phyloP scores from a whole-genome alignment of 2,797 vertebrate genomes.

The Manis pentadactyla region DNA sequence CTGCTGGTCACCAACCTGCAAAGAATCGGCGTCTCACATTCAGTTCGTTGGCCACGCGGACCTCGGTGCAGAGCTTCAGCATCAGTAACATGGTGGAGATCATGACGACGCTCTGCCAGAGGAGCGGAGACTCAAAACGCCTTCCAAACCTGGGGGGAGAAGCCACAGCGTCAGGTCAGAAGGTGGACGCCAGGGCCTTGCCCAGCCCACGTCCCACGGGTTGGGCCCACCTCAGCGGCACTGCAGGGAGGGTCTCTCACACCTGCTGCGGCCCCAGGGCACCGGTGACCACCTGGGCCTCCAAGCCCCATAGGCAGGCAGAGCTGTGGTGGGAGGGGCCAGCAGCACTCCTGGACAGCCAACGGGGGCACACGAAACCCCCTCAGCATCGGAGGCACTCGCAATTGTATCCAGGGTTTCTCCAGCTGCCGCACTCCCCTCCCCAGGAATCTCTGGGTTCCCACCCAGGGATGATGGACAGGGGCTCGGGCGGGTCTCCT shows the following conservation, averaged over 20 bases:
- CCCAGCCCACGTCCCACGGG: background rate
- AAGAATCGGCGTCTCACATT: constrained; percentile 93
- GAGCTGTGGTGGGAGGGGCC: background rate
- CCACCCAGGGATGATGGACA: accelerated
- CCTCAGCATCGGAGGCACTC: background rate
- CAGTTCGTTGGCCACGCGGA: constrained; percentile 92
- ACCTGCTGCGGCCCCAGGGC: accelerated
- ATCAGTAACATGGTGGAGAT: constrained; percentile 96
- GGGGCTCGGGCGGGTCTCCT: background rate
- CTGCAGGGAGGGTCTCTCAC: accelerated
- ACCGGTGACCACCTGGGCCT: background rate
- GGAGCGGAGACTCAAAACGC: constrained; percentile 94
- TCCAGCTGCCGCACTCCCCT: background rate
- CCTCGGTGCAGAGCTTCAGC: constrained; percentile 95
- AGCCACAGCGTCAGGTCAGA: background rate
- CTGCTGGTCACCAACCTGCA: constrained; percentile 90
- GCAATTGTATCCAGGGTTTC: background rate
- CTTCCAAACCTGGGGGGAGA: constrained; percentile 91
- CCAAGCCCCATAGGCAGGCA: background rate
- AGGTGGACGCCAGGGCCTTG: background rate
- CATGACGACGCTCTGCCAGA: constrained; percentile 98
- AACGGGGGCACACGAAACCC: accelerated
- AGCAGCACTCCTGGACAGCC: background rate
- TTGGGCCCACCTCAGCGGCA: background rate
- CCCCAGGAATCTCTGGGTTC: no score